Evolutionary conservation across 2,113 vertebrate genomes (phyloP).

Genomic region (Hyperoodon ampullatus): DNA sequence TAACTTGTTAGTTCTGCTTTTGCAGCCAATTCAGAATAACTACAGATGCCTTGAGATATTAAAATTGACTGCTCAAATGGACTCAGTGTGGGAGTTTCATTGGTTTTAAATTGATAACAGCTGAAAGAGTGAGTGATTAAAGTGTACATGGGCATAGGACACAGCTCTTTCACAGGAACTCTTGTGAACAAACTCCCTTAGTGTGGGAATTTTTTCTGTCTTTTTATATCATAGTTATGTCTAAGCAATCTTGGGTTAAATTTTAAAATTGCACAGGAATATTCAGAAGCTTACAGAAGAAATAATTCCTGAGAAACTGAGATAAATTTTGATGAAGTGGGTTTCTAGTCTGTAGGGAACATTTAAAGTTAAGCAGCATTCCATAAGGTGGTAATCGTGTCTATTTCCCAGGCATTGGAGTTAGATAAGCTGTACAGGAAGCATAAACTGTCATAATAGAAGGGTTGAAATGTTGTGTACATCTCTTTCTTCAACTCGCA

Average conservation of each 20-base stretch:
- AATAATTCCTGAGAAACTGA: constrained; percentile 86
- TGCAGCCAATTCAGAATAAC: constrained; percentile 91
- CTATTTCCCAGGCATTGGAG: constrained; percentile 86
- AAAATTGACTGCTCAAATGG: constrained; percentile 93
- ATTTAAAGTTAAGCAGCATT: constrained; percentile 89
- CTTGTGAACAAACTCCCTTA: constrained; percentile 83
- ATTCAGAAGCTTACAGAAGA: constrained; percentile 85
- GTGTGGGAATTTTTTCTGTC: constrained; percentile 86
- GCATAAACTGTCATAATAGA: constrained; percentile 87
- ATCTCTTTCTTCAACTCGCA: constrained; percentile 77
- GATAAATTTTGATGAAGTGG: constrained; percentile 86
- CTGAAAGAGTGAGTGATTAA: constrained; percentile 91
- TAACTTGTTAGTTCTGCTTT: constrained; percentile 98
- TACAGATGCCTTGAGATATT: constrained; percentile 96
- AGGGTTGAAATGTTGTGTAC: constrained; percentile 81
- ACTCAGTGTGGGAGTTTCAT: constrained; percentile 92
- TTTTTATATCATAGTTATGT: constrained; percentile 86
- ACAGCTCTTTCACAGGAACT: constrained; percentile 86
- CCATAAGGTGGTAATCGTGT: constrained; percentile 88
- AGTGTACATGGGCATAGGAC: constrained; percentile 89
- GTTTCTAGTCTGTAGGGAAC: constrained; percentile 85
- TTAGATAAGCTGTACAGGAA: constrained; percentile 87
- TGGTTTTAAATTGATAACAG: constrained; percentile 95
- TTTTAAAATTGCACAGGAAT: constrained; percentile 86
- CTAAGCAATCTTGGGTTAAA: constrained; percentile 86